These are phyloP conservation scores for Haliaeetus leucogaster DNA, from an alignment of 2,113 vertebrate species.

Conservation along the genomic window DNA sequence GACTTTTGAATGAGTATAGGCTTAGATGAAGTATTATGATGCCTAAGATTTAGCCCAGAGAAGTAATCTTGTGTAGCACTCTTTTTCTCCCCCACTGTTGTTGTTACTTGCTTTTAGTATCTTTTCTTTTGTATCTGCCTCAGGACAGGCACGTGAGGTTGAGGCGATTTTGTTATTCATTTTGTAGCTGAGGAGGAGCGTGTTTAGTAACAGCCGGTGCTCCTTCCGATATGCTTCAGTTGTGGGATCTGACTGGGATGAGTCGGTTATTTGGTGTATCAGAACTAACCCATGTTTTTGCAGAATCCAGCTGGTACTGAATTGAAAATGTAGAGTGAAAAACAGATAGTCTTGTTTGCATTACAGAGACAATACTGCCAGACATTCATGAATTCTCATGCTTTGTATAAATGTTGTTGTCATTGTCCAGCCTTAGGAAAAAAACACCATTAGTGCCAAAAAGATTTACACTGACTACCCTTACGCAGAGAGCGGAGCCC, in stretches of 20 bases:
- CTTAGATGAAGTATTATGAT: background rate
- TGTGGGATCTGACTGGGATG: background rate
- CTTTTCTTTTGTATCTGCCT: background rate
- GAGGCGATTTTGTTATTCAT: background rate
- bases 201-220: background rate
- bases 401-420: slow-evolving; percentile 36
- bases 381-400: slow-evolving; percentile 9
- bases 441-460: background rate
- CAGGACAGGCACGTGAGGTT: background rate
- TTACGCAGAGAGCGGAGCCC: background rate
- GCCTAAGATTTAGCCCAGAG: background rate
- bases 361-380: slow-evolving; percentile 10
- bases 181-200: background rate
- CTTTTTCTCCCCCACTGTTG: background rate
- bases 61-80: background rate
- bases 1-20: background rate
- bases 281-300: background rate
- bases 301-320: slow-evolving; percentile 33
- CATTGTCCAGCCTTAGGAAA: slow-evolving; percentile 19
- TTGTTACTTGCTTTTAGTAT: background rate
- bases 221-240: background rate
- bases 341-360: slow-evolving; percentile 25
- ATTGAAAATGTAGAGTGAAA: slow-evolving; percentile 7
- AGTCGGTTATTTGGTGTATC: background rate
- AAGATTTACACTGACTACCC: slow-evolving; percentile 38